Conservation (phyloP, 2,113 vertebrate species). For the Apus apus region DNA sequence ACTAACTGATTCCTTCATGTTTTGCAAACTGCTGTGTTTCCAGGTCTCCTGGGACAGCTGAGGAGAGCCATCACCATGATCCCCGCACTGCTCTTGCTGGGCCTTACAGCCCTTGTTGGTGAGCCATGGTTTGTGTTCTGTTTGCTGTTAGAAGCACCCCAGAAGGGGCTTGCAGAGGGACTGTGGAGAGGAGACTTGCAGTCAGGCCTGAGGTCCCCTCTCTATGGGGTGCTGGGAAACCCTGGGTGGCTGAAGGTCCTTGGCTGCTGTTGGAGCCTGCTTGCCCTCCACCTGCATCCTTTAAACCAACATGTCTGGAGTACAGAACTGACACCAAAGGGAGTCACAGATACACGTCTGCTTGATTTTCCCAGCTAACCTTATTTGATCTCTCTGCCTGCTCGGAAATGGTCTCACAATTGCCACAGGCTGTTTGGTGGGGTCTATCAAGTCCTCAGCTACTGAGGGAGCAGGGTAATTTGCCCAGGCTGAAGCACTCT, state of each 20-base stretch:
- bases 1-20: neutral
- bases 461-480: neutral
- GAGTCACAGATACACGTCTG: neutral
- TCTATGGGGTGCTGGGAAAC: fast-evolving
- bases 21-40: constrained; percentile 70
- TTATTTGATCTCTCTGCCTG: neutral
- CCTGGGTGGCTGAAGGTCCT: neutral
- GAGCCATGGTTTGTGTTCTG: neutral
- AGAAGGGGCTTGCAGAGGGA: neutral
- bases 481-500: neutral
- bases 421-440: neutral
- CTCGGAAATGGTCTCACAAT: neutral
- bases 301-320: neutral
- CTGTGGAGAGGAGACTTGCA: neutral
- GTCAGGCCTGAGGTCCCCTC: neutral
- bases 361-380: neutral
- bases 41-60: constrained; percentile 70
- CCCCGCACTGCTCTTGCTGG: constrained; percentile 44
- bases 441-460: neutral
- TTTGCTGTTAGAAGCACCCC: neutral
- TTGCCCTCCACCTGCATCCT: fast-evolving
- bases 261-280: fast-evolving
- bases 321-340: neutral
- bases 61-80: constrained; percentile 40
- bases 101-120: constrained; percentile 59